Percentiles rank a stretch among this genome's conserved stretches.
These are phyloP conservation scores for Melitaea athalia DNA, from an alignment of 2,888 invertebrate species.

Conservation along the genomic window DNA sequence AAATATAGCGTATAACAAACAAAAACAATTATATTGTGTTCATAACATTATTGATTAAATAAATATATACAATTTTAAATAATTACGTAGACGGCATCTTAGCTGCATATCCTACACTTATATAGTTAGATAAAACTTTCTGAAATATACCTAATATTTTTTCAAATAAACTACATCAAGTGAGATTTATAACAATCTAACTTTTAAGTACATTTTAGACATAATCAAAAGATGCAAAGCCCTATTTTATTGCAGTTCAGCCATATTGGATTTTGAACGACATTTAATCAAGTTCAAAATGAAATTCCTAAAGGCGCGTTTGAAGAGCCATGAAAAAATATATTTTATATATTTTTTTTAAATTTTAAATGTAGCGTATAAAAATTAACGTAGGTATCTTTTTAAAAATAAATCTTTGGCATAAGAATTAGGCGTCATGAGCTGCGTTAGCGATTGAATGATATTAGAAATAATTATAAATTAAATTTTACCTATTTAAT, in stretches of 20 bases:
- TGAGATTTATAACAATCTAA: not conserved
- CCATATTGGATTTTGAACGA: too few relatives aligned
- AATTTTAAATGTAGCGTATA: not conserved
- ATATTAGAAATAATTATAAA: not conserved
- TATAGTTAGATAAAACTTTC: not conserved
- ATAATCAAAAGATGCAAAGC: too few relatives aligned
- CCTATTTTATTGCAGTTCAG: too few relatives aligned
- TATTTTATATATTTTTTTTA: not conserved
- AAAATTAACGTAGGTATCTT: not conserved
- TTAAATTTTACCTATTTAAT: conserved; percentile 9
- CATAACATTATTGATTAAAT: conserved; percentile 2
- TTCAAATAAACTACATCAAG: not conserved
- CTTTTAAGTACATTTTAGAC: not conserved
- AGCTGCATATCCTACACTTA: not conserved
- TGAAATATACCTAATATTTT: not conserved
- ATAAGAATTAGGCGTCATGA: conserved; percentile 32
- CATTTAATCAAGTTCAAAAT: too few relatives aligned
- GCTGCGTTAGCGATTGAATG: conserved; percentile 13
- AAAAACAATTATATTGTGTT: conserved; percentile 2
- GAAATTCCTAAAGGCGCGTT: too few relatives aligned
- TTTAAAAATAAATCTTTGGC: conserved; percentile 32
- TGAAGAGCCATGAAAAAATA: too few relatives aligned
- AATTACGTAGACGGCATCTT: conserved; percentile 9
- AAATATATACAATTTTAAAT: conserved; percentile 3
- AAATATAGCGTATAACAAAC: conserved; percentile 13